Conservation (phyloP, 2,797 vertebrate genomes). For the Scyliorhinus canicula region DNA sequence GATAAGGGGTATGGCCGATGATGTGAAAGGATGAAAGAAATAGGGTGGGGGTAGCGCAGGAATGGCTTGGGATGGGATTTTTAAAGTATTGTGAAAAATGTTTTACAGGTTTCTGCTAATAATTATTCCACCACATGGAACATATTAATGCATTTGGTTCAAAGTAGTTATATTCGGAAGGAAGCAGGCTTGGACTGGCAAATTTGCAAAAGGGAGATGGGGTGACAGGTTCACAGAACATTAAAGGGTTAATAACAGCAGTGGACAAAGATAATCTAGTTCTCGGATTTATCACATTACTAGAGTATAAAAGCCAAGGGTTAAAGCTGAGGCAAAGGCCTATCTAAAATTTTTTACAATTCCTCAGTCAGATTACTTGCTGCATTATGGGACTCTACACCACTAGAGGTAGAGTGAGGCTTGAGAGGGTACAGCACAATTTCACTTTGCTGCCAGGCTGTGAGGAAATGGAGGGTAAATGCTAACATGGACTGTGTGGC, state of each 20-base stretch:
- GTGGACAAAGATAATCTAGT: not conserved
- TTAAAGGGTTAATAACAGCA: not conserved
- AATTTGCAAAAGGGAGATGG: not conserved
- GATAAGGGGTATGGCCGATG: too few relatives aligned
- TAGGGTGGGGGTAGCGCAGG: too few relatives aligned
- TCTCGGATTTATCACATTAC: not conserved
- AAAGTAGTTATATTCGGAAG: not conserved
- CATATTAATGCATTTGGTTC: not conserved
- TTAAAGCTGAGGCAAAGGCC: not conserved
- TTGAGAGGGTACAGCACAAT: not conserved
- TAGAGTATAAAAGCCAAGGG: too few relatives aligned
- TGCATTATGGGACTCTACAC: not conserved
- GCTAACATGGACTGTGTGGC: not conserved
- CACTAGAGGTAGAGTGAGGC: not conserved
- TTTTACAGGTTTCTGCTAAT: too few relatives aligned
- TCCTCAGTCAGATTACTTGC: not conserved
- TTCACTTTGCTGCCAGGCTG: not conserved
- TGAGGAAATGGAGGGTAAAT: not conserved
- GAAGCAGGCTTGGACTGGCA: not conserved
- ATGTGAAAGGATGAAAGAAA: too few relatives aligned
- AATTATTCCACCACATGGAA: not conserved
- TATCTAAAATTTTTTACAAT: not conserved
- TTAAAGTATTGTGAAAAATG: too few relatives aligned
- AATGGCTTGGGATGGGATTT: too few relatives aligned
- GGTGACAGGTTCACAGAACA: not conserved